Base-by-base conservation (phyloP, 2,888 invertebrate genomes). In the Ophonus ardosiacus region DNA sequence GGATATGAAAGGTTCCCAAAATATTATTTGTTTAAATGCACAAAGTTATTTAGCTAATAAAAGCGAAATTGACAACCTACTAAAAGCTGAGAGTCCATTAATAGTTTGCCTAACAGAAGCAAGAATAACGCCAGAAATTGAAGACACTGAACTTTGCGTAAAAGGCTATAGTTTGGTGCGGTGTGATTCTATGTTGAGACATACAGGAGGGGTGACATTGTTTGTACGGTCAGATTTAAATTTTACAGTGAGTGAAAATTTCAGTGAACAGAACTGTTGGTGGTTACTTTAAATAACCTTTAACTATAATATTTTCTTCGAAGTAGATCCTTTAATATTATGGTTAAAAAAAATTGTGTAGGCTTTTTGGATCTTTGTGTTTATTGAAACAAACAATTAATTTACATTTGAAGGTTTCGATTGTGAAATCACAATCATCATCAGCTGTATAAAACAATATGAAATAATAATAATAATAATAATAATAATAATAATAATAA, bases 1-100 rank as follows among this genome's bases (percentile, higher is more conserved):
- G 13, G 5, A 3, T 40, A n/a, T 7, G 7, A 7, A 5, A 74
- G 40, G 31, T 10, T 74, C 74, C 24, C 5, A 6, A 6, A 74
- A 74, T 17, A 74, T 74, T 10, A 17, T 74, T n/a, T 74, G n/a
- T 17, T 24, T 74, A 13, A 74, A 74, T 74, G 4, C 74, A 31
- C 74, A 74, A 40, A 10, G 10, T 40, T 74, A n/a, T 38, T 8
- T 10, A 7, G 7, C 13, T 6, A 7, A 17, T 40, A 56, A 76
- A 76, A 76, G 38, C 7, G 74, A 74, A 74, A 74, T 74, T 17
- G 24, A 74, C 15, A 10, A 74, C 7, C 7, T 40, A 31, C 3
- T 74, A 15, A 3, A 7, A 3, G n/a, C 8, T 51, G 51, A 76
- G 18, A 76, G 51, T 51, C 76, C 76, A 1, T 13, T 76, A 43